Evolutionary conservation across 2,797 vertebrate genomes (phyloP).

Genomic region (Chaetophractus vellerosus): DNA sequence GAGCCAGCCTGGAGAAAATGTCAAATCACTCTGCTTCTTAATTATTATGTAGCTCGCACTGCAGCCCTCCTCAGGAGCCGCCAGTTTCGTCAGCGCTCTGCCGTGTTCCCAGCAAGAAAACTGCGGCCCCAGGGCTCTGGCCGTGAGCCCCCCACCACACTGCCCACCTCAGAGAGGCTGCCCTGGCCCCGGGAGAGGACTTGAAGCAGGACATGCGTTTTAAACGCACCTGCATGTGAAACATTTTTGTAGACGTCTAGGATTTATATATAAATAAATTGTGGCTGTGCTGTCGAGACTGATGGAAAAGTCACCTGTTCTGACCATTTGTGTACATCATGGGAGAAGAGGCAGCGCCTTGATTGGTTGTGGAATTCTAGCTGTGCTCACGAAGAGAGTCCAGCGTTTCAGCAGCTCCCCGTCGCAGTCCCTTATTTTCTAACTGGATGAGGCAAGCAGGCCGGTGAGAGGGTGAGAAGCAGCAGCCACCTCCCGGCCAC

Average conservation of each 20-base stretch:
- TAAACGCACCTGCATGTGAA: background rate
- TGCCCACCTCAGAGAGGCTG: background rate
- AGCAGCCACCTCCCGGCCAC: fast-evolving
- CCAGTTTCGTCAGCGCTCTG: fast-evolving
- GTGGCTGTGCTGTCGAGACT: background rate
- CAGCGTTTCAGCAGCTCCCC: fast-evolving
- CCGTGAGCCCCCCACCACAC: too few relatives aligned
- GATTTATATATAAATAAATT: too few relatives aligned
- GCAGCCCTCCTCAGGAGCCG: fast-evolving
- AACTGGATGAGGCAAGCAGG: background rate
- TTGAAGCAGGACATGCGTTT: background rate
- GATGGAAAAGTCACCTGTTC: background rate
- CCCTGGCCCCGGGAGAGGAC: too few relatives aligned
- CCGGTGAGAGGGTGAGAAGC: too few relatives aligned
- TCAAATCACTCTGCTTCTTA: fast-evolving
- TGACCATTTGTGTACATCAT: too few relatives aligned
- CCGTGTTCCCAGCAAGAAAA: fast-evolving
- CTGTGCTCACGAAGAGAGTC: fast-evolving
- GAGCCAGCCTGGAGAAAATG: background rate
- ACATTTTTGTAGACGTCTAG: background rate
- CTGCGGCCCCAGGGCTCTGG: background rate
- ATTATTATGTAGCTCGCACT: fast-evolving
- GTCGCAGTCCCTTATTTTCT: fast-evolving
- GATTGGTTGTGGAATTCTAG: fast-evolving
- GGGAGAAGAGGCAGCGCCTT: background rate